phyloP scores from a whole-genome alignment of 2,888 invertebrate species.

The Anodontia alba region DNA sequence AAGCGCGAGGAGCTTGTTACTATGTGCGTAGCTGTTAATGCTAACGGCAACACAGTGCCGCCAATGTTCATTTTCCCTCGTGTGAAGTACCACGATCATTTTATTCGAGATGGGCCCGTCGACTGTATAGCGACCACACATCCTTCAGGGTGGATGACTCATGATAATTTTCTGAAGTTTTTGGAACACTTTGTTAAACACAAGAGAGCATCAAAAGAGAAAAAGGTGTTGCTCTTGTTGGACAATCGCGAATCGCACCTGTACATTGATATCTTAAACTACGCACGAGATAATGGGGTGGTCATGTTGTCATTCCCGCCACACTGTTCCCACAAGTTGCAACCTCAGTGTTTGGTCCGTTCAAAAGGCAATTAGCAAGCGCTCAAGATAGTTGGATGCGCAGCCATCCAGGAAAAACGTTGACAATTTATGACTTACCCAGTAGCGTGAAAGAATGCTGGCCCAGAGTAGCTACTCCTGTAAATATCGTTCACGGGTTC shows the following conservation, averaged over 20 bases:
- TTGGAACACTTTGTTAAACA: constrained; percentile 37
- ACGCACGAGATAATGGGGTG: constrained; percentile 39
- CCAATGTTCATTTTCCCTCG: no score
- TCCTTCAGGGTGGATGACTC: constrained; percentile 31
- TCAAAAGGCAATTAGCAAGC: constrained; percentile 16
- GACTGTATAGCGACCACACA: constrained; percentile 17
- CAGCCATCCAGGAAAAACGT: constrained; percentile 74
- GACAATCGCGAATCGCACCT: constrained; percentile 51
- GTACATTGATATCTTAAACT: constrained; percentile 35
- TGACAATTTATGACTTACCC: constrained; percentile 81
- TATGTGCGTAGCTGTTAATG: no score
- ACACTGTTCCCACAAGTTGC: no score
- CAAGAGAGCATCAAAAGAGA: constrained; percentile 29
- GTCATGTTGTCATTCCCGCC: constrained; percentile 47
- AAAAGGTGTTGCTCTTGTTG: constrained; percentile 26
- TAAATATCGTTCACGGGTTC: constrained; percentile 25
- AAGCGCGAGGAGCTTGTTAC: no score
- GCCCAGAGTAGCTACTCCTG: constrained; percentile 3
- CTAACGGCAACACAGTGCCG: no score
- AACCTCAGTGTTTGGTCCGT: constrained; percentile 55
- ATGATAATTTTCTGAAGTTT: constrained; percentile 29
- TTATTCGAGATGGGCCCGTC: constrained; percentile 15
- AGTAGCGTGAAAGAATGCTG: constrained; percentile 21
- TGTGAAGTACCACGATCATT: no score
- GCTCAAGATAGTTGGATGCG: constrained; percentile 39